Evolutionary conservation across 2,888 invertebrate genomes (phyloP), one percentile per base, ranked within the genome.

Genomic region (Protophormia terraenovae): DNA sequence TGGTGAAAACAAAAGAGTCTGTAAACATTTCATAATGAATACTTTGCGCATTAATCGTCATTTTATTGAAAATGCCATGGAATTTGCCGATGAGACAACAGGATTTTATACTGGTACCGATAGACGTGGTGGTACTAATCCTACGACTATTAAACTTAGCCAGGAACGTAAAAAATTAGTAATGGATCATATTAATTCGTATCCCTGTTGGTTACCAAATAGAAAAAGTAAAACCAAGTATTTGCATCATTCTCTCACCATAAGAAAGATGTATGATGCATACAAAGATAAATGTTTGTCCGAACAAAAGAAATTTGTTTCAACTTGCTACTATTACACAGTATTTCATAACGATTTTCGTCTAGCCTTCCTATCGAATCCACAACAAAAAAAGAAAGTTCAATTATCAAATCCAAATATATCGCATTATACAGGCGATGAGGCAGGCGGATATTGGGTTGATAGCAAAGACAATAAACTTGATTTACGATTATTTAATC

Each of bases 1-100:
- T 58, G 87, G 87, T 27, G 87, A 88, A 78, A 88, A 88, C 75
- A 83, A 86, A 27, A 83, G 88, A 14, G 88, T 88, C 0, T 88
- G 88, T 47, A 79, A 85, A 35, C 86, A 85, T 14, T 88, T 88
- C 50, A 87, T 88, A 72, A 86, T 84, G 24, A 71, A 84, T 3
- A 87, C 87, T 6, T 64, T 87, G 0, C 76, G 86, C 50, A 83
- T 87, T 19, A 75, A 77, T 3, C 81, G 75, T 3, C 75, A 83
- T 53, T 84, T 86, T 6, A 81, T 87, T 3, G 45, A 67, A 10
- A 81, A 87, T 64, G 86, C 86, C 14, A 58, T 86, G 12, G 60
- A 77, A 41, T 80, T 81, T 81, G 77, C 86, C n/a, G 87, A 87
- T 53, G 75, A 78, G 41, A 86, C 83, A 19, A 87, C 87, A 0